Conservation (phyloP, 2,797 vertebrate species). For the Microcaecilia unicolor region DNA sequence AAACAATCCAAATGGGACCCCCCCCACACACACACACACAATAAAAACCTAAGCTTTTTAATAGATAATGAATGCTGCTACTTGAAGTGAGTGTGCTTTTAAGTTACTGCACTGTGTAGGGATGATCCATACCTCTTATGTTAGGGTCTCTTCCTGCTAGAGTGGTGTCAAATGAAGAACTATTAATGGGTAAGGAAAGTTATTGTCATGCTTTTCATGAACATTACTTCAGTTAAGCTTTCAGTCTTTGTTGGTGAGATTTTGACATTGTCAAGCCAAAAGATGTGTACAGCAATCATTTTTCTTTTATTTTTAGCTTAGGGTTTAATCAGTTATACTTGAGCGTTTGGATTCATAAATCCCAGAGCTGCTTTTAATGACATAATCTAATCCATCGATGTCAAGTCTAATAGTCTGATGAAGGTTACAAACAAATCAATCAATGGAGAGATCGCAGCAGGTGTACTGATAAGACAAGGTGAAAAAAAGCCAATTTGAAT, state of each 20-base stretch:
- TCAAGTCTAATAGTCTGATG: constrained; percentile 20
- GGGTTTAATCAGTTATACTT: constrained; percentile 25
- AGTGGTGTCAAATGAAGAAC: not conserved
- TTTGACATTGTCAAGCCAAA: constrained; percentile 6
- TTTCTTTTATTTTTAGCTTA: constrained; percentile 11
- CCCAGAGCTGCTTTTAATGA: constrained; percentile 32
- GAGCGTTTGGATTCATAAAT: constrained; percentile 32
- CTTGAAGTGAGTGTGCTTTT: too few species aligned
- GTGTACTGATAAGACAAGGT: not conserved
- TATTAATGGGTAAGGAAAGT: not conserved
- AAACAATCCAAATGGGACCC: too few species aligned
- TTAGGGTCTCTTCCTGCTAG: not conserved
- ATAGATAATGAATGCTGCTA: too few species aligned
- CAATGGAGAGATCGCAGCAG: not conserved
- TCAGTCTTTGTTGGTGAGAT: constrained; percentile 1
- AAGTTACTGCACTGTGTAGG: too few species aligned
- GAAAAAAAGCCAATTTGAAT: too few species aligned
- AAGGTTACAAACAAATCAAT: constrained; percentile 15
- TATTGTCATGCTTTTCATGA: not conserved
- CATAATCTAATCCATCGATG: constrained; percentile 34
- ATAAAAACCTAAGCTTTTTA: too few species aligned
- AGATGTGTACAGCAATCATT: constrained; percentile 8
- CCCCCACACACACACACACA: too few species aligned
- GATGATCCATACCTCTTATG: too few species aligned
- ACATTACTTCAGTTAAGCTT: not conserved